Percentiles rank a stretch among this genome's conserved stretches.
Conservation (phyloP, 2,888 invertebrate genomes). For the Julus scanicus region DNA sequence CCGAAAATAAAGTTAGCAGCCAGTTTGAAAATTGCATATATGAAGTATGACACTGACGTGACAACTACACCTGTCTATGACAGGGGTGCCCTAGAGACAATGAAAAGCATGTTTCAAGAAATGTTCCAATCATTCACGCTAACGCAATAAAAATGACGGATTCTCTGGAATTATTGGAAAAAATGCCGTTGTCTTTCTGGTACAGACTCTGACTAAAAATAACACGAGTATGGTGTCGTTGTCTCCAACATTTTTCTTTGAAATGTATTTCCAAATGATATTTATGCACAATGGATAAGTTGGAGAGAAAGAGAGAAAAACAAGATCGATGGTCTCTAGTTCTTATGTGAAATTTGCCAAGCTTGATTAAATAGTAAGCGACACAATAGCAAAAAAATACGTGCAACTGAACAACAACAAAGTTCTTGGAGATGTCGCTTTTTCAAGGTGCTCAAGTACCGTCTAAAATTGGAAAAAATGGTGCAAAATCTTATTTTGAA, state of each 20-base stretch:
- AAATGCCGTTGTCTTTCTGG: not conserved
- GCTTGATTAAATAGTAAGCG: not conserved
- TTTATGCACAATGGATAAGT: conserved; percentile 18
- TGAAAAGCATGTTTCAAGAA: no score
- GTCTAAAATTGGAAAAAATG: not conserved
- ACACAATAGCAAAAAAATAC: not conserved
- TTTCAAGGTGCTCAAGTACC: not conserved
- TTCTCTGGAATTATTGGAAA: not conserved
- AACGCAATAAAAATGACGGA: not conserved
- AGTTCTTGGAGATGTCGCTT: not conserved
- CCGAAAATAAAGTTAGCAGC: no score
- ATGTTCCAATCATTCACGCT: not conserved
- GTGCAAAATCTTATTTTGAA: not conserved
- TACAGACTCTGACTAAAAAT: not conserved
- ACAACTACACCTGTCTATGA: no score
- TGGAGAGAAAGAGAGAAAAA: not conserved
- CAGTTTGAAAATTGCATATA: no score
- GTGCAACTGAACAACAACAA: not conserved
- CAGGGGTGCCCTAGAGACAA: no score
- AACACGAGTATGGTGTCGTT: not conserved
- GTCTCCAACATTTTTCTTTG: not conserved
- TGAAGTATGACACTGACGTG: no score
- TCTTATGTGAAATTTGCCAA: not conserved
- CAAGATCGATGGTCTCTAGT: not conserved
- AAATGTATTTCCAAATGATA: not conserved